Evolutionary conservation across 2,888 invertebrate species (phyloP).

Genomic region (Tupiocoris notatus): DNA sequence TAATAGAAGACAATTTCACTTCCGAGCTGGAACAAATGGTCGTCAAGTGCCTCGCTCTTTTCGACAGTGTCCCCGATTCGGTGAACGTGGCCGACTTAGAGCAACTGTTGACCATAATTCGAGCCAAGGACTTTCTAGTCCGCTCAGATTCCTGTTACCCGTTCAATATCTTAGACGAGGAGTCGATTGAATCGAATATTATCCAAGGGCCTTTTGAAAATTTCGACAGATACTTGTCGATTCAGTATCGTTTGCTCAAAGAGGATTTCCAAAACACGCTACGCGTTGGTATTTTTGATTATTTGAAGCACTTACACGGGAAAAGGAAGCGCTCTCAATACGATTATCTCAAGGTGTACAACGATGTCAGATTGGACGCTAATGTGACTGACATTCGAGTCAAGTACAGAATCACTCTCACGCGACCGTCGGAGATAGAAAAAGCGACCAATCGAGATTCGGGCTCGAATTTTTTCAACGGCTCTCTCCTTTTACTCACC

Average conservation of each 20-base stretch:
- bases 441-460: background rate
- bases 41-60: background rate
- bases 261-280: slow-evolving; percentile 81
- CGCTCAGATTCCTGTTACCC: slow-evolving; percentile 18
- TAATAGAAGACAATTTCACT: slow-evolving; percentile 3
- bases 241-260: slow-evolving; percentile 71
- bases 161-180: slow-evolving; percentile 54
- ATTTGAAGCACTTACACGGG: background rate
- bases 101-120: background rate
- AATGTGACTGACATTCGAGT: background rate
- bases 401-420: slow-evolving; percentile 12
- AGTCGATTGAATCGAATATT: slow-evolving; percentile 62
- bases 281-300: slow-evolving; percentile 59
- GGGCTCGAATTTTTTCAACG: background rate
- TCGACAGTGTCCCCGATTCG: background rate
- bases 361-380: background rate
- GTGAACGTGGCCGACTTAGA: background rate
- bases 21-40: background rate
- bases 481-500: slow-evolving; percentile 54
- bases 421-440: background rate
- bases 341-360: background rate
- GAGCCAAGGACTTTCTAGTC: background rate
- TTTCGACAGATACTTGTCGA: slow-evolving; percentile 71
- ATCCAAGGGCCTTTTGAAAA: slow-evolving; percentile 63
- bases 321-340: background rate